phyloP scores from a whole-genome alignment of 1,140 invertebrate species.

The Ceratina japonica region DNA sequence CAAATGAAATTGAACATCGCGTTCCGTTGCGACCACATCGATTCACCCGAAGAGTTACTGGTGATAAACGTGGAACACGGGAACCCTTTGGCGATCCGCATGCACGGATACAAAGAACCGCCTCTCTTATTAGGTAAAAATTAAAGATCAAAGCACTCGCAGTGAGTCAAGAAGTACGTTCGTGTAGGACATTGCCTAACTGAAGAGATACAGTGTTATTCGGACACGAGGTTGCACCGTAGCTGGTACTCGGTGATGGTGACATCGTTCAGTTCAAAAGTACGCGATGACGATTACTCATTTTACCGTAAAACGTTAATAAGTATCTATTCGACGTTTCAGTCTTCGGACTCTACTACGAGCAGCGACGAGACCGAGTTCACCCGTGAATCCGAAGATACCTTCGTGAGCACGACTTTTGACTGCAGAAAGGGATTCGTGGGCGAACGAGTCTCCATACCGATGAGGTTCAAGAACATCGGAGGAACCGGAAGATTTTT shows the following conservation, averaged over 20 bases:
- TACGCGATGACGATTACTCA: not conserved
- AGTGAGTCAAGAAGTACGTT: not conserved
- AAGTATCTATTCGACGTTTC: not conserved
- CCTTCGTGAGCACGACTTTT: conserved; percentile 43
- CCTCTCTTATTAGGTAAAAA: conserved; percentile 63
- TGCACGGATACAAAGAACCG: conserved; percentile 61
- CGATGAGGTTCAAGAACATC: conserved; percentile 63
- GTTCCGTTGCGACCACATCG: conserved; percentile 59
- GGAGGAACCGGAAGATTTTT: conserved; percentile 71
- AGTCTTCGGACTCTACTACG: not conserved
- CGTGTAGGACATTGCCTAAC: not conserved
- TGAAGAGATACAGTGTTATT: not conserved
- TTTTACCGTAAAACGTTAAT: not conserved
- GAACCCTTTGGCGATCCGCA: conserved; percentile 56
- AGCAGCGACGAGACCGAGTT: not conserved
- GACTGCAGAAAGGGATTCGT: conserved; percentile 70
- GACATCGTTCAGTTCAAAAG: not conserved
- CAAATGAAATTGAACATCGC: conserved; percentile 58
- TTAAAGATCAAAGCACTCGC: too few species aligned
- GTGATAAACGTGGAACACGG: conserved; percentile 62
- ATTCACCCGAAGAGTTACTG: conserved; percentile 62
- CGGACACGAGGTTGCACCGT: not conserved
- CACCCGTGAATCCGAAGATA: not conserved
- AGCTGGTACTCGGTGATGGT: not conserved
- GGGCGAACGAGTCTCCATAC: conserved; percentile 58